phyloP scores from a whole-genome alignment of 1,140 invertebrate species.

The Brevipalpus yothersi region DNA sequence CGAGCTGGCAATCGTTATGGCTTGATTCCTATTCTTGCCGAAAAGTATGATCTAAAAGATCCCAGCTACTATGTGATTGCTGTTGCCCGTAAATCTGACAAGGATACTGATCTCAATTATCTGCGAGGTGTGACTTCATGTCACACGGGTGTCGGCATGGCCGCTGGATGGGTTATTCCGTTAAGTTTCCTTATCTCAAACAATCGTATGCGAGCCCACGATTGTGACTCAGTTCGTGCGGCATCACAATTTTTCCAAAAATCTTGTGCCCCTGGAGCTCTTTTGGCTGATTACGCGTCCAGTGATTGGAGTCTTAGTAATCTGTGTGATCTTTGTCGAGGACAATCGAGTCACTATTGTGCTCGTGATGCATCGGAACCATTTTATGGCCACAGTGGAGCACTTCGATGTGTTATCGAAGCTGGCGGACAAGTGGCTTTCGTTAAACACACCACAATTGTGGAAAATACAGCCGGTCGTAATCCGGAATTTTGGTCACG shows the following conservation, averaged over 20 bases:
- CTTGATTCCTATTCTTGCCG: conserved; percentile 61
- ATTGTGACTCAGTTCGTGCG: conserved; percentile 62
- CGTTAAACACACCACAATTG: conserved; percentile 61
- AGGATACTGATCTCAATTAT: conserved; percentile 59
- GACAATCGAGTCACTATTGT: conserved; percentile 52
- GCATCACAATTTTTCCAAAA: conserved; percentile 69
- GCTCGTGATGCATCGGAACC: conserved; percentile 57
- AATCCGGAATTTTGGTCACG: conserved; percentile 64
- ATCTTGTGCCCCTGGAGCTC: conserved; percentile 26
- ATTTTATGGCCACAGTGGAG: conserved; percentile 67
- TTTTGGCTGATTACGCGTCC: conserved; percentile 25
- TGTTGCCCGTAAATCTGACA: conserved; percentile 64
- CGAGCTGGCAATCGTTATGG: conserved; percentile 51
- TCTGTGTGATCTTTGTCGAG: conserved; percentile 80
- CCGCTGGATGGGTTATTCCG: conserved; percentile 85
- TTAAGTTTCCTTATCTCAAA: conserved; percentile 77
- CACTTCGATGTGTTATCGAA: conserved; percentile 75
- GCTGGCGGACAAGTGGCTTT: conserved; percentile 85
- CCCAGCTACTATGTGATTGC: conserved; percentile 81
- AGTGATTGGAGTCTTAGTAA: conserved; percentile 26
- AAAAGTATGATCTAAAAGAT: conserved; percentile 59
- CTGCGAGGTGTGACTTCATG: conserved; percentile 65
- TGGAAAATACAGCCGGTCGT: conserved; percentile 69
- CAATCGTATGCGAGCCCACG: conserved; percentile 69
- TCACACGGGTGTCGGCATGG: conserved; percentile 68